A percentile compares a stretch with the other conserved stretches of the same genome.
Conservation (phyloP, 2,888 invertebrate species). For the Punctoribates punctum region DNA sequence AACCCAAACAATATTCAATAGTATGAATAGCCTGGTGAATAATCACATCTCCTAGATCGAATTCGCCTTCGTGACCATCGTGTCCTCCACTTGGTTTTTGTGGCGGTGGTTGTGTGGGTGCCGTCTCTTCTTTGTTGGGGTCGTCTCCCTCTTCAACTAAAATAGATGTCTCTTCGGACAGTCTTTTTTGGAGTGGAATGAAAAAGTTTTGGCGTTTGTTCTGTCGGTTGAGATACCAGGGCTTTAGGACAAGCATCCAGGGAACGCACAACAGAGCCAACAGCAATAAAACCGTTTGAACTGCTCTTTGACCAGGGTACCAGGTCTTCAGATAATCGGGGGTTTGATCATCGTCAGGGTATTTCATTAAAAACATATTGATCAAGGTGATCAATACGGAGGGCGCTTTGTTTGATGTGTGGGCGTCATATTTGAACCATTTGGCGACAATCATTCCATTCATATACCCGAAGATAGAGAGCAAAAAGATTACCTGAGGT, state of each 20-base stretch:
- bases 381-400: conserved; percentile 96
- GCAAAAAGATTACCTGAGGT: conserved; percentile 87
- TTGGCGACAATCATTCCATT: conserved; percentile 91
- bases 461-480: conserved; percentile 91
- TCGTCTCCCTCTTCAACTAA: conserved; percentile 33
- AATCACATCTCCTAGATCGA: conserved; percentile 80
- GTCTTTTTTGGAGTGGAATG: conserved; percentile 53
- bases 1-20: conserved; percentile 96
- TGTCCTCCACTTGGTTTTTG: background rate
- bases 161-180: conserved; percentile 58
- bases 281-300: conserved; percentile 79
- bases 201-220: no score
- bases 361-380: conserved; percentile 93
- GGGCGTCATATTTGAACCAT: conserved; percentile 68
- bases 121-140: background rate
- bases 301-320: conserved; percentile 58
- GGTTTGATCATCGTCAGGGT: conserved; percentile 49
- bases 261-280: conserved; percentile 81
- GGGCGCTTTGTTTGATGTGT: conserved; percentile 71
- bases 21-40: conserved; percentile 96
- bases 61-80: conserved; percentile 58
- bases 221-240: conserved; percentile 53
- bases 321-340: conserved; percentile 45
- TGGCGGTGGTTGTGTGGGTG: conserved; percentile 34
- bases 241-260: conserved; percentile 90